Base-by-base conservation (phyloP, 2,888 invertebrate species). In the Amiota minor region DNA sequence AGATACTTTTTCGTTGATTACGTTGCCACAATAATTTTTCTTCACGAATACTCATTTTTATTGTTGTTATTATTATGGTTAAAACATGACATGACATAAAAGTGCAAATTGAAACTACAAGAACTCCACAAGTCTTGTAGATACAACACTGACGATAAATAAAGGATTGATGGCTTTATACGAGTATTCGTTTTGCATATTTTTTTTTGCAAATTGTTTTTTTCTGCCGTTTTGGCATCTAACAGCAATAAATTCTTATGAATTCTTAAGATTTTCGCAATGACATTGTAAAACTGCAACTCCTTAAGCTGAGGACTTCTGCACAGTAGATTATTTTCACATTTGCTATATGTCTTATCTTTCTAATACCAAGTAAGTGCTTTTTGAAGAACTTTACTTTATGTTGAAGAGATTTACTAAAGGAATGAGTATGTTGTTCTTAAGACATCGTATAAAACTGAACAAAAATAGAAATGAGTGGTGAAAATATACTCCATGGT, bases 1-100 rank as follows among this genome's bases (percentile, higher is more conserved):
- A 77, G 85, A 84, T 84, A 73, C 72, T 53, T 77, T 77, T 75
- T 67, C 68, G 65, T 75, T 78, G 84, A 86, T 86, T 85, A 75
- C 73, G 74, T 64, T 74, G 69, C 72, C 77, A 79, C 78, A 76
- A 83, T 82, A 79, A 76, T 79, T 83, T 78, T 69, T 18, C 23
- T 64, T 75, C 53, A 35, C 35, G 6, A 72, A 74, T 74, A 70
- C 46, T 59, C 59, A 20, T 20, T 49, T 47, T 47, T 50, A 14
- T 67, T 46, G 49, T 72, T 56, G 67, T 59, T 59, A n/a, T 68
- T 20, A 50, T 68, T 72, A 23, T 68, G 68, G 59, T 62, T 50
- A 14, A 14, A 68, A 68, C 67, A 67, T 74, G 74, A 74, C 75
- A 74, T 75, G 75, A 69, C 77, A 72, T 68, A 72, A 71, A 73